A percentile compares a stretch with the other conserved stretches of the same genome.
These are phyloP conservation scores for Dicrostonyx torquatus DNA, from an alignment of 2,797 vertebrate species.

Conservation along the genomic window DNA sequence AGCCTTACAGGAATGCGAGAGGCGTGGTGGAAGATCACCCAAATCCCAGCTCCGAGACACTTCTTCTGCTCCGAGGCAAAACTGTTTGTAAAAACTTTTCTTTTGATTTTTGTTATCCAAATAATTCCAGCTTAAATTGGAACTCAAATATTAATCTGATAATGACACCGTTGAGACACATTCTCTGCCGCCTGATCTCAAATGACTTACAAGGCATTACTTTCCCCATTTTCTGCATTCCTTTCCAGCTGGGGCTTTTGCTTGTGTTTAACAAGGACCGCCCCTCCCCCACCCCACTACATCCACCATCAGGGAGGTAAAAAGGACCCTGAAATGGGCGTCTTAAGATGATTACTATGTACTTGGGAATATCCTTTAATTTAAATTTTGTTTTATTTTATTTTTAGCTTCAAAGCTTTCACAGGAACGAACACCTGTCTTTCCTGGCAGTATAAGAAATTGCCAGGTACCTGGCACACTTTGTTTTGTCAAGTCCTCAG, in stretches of 20 bases:
- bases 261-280: slow-evolving; percentile 76
- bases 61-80: slow-evolving; percentile 86
- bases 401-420: slow-evolving; percentile 89
- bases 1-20: slow-evolving; percentile 79
- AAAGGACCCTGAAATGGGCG: slow-evolving; percentile 81
- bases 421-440: slow-evolving; percentile 90
- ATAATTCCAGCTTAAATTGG: slow-evolving; percentile 88
- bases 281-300: not conserved
- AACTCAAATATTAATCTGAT: slow-evolving; percentile 89
- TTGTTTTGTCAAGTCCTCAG: slow-evolving; percentile 87
- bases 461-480: slow-evolving; percentile 83
- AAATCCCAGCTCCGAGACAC: slow-evolving; percentile 75
- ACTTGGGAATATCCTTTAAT: slow-evolving; percentile 88
- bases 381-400: slow-evolving; percentile 89
- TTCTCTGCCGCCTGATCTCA: slow-evolving; percentile 87
- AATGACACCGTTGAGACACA: slow-evolving; percentile 87
- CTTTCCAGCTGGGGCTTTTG: slow-evolving; percentile 83
- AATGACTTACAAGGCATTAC: slow-evolving; percentile 87
- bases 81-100: slow-evolving; percentile 86
- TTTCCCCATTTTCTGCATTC: slow-evolving; percentile 88
- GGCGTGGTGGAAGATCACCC: slow-evolving; percentile 80
- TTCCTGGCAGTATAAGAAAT: slow-evolving; percentile 85
- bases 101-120: slow-evolving; percentile 90
- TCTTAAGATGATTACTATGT: slow-evolving; percentile 89
- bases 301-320: slow-evolving; percentile 46